A percentile compares a stretch with the other conserved stretches of the same genome.
phyloP scores from a whole-genome alignment of 2,797 vertebrate genomes.

The Melanogrammus aeglefinus region DNA sequence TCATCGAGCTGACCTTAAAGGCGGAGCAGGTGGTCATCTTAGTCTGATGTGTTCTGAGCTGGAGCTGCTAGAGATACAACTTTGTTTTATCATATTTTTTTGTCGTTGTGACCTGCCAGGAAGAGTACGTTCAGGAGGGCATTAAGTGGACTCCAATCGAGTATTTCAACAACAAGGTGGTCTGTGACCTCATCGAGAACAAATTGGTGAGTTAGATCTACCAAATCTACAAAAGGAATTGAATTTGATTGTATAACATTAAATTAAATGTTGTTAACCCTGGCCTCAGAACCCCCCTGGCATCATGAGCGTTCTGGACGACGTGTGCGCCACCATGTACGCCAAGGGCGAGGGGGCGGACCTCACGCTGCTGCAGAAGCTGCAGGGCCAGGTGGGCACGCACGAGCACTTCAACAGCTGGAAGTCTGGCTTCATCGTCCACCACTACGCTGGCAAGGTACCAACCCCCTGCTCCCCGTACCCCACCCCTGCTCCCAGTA shows the following conservation, averaged over 20 bases:
- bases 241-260: background rate
- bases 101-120: conserved; percentile 67
- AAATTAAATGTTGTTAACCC: background rate
- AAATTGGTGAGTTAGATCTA: conserved; percentile 82
- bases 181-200: conserved; percentile 98
- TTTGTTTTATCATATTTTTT: background rate
- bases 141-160: conserved; percentile 95
- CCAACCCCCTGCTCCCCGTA: background rate
- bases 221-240: background rate
- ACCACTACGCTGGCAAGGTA: conserved; percentile 97
- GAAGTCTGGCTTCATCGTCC: conserved; percentile 89
- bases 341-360: conserved; percentile 92
- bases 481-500: too few species aligned
- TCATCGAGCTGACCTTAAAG: conserved; percentile 96
- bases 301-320: conserved; percentile 94
- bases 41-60: background rate
- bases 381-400: conserved; percentile 85
- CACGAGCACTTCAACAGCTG: conserved; percentile 97
- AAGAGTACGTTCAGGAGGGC: conserved; percentile 96
- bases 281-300: conserved; percentile 84
- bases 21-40: conserved; percentile 87
- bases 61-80: background rate
- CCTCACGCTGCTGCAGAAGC: conserved; percentile 89
- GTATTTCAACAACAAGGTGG: conserved; percentile 98
- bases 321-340: conserved; percentile 95